Evolutionary conservation across 1,140 invertebrate genomes (phyloP), one percentile per base, ranked within the genome.

Genomic region (Pseudomyrmex gracilis): DNA sequence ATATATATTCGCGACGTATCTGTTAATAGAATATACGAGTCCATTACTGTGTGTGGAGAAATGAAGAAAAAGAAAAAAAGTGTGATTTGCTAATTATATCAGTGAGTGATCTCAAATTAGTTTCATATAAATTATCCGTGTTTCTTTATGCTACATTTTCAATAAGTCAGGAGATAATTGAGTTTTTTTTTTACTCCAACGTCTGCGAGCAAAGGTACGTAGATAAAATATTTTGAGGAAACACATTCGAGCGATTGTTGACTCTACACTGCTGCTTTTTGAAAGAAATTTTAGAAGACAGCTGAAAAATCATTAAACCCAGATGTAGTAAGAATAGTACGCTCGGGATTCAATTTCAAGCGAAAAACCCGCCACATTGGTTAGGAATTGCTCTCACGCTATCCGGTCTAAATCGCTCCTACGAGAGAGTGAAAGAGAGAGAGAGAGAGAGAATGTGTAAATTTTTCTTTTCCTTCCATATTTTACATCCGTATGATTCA

Each of bases 331-430:
- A 80, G 66, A 70, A 71, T 71, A 17, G n/a, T 20, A 55, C 76
- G 60, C 66, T 70, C 47, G 76, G 76, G 76, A 80, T 80, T 58
- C 66, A 80, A 70, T 71, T 80, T 70, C 34, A 34, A 34, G 20
- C 55, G 45, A 80, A 58, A 60, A 70, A 80, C 20, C 47, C n/a
- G 66, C 53, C 53, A 49, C 66, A 63, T 63, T 70, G 66, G 55
- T 57, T 57, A 70, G 9, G 43, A 61, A 82, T 73, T 17, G 57
- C 13, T 73, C 51, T 61, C 20, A 55, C 24, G 20, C 58, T 78
- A 49, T 22, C 43, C 5, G 15, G 17, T 24, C n/a, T 60, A 58
- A 70, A 80, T 80, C 53, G 53, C n/a, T 47, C 66, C 55, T 58
- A 12, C 24, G 43, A 80, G 66, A 80, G n/a, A n/a, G n/a, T n/a